Base-by-base conservation (phyloP, 1,140 invertebrate species). In the Bombus pascuorum region DNA sequence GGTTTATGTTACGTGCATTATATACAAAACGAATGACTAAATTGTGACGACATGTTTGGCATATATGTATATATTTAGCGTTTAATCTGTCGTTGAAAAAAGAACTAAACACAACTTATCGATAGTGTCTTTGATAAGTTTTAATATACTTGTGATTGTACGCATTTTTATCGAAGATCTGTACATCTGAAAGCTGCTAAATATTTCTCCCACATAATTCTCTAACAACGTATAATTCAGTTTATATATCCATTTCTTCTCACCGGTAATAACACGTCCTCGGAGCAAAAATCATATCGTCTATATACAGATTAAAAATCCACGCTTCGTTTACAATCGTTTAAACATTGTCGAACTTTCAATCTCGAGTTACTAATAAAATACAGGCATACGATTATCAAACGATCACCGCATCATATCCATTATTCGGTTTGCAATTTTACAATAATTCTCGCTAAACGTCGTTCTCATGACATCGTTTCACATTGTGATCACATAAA, bases 11-110 rank as follows among this genome's bases (percentile, higher is more conserved):
- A 82, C 72, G 71, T 57, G 73, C 44, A 74, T 72, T 83, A 83
- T 86, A n/a, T 83, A 83, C 74, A 85, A 75, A 85, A 80, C 85
- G 71, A 74, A 80, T 57, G 68, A 83, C 73, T 82, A 47, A 86
- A 81, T 75, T 37, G 65, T 44, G 68, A 79, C 44, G 71, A 68
- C 65, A 66, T 44, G 70, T 79, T 76, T 84, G 62, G 72, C 75
- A 83, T 76, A 37, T 62, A 62, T 71, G 37, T 62, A 62, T 76
- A 37, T 74, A 72, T 42, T 68, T 44, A 83, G 44, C 73, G 28
- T 77, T 77, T 18, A 34, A 71, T 42, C 37, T 68, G 44, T 39
- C 34, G 28, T 70, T 74, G 34, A 87, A 71, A 37, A 57, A 75
- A 22, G 18, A 84, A 73, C 2, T 44, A 42, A 47, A 81, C 28